Evolutionary conservation across 2,797 vertebrate genomes (phyloP).

Genomic region (Gymnothorax javanicus): DNA sequence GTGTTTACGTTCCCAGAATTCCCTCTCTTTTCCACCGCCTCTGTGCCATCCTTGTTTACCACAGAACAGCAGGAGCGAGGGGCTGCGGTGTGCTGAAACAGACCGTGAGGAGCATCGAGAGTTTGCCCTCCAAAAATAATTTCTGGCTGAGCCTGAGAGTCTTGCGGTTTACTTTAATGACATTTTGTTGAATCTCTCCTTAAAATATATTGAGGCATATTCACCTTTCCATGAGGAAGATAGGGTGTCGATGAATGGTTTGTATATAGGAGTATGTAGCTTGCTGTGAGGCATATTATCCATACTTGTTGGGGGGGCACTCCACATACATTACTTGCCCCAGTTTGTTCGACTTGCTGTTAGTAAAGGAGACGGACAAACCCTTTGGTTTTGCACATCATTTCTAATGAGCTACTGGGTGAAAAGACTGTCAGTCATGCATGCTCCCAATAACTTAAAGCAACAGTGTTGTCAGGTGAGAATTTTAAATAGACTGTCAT

Average conservation of each 20-base stretch:
- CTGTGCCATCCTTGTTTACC: constrained; percentile 40
- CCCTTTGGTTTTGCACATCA: background rate
- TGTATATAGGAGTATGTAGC: background rate
- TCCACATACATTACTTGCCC: background rate
- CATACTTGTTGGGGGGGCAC: background rate
- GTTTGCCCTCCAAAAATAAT: background rate
- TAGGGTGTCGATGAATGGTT: background rate
- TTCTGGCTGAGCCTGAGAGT: background rate
- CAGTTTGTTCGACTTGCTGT: background rate
- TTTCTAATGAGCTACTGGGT: background rate
- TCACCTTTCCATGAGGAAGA: background rate
- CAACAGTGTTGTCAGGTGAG: background rate
- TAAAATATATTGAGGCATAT: background rate
- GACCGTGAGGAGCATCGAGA: background rate
- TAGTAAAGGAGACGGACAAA: background rate
- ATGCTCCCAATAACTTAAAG: background rate
- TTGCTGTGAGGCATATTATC: background rate
- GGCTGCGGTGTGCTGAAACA: background rate
- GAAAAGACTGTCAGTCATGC: background rate
- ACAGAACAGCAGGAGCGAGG: constrained; percentile 5
- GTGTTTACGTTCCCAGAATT: constrained; percentile 34
- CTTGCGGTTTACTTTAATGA: background rate
- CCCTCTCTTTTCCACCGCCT: constrained; percentile 45
- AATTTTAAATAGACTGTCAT: constrained; percentile 4
- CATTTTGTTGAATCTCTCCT: background rate